Percentiles rank a stretch among this genome's conserved stretches.
Evolutionary conservation across 2,888 invertebrate genomes (phyloP).

Genomic region (Rhyacophila evoluta): DNA sequence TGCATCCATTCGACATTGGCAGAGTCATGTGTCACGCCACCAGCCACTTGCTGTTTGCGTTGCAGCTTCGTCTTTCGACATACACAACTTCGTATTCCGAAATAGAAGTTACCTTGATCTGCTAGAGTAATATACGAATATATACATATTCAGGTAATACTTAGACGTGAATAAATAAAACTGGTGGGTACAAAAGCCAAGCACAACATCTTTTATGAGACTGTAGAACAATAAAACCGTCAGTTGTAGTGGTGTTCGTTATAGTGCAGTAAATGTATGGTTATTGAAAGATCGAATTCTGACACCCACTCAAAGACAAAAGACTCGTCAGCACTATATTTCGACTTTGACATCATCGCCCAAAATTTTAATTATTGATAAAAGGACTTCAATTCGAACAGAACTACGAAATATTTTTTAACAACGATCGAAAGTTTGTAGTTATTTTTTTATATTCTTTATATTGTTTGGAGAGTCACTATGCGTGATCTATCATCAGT

Average conservation of each 20-base stretch:
- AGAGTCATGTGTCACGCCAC: constrained; percentile 2
- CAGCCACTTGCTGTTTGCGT: neutral
- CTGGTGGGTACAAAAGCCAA: no score
- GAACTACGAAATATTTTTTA: no score
- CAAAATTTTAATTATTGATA: neutral
- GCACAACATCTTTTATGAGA: no score
- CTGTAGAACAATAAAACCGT: no score
- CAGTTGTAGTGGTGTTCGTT: no score
- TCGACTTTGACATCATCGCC: neutral
- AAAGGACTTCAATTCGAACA: no score
- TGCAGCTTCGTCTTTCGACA: neutral
- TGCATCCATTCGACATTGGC: neutral
- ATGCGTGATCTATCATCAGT: no score
- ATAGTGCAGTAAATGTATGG: neutral
- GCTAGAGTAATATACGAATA: neutral
- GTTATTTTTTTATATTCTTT: no score
- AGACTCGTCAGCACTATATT: neutral
- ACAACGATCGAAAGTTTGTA: no score
- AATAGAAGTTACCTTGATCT: neutral
- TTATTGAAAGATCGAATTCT: neutral
- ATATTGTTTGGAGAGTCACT: no score
- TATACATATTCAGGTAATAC: neutral
- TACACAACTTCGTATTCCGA: neutral
- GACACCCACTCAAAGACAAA: neutral
- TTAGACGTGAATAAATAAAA: neutral